Evolutionary conservation across 2,113 vertebrate genomes (phyloP).

Genomic region (Channa maculata): DNA sequence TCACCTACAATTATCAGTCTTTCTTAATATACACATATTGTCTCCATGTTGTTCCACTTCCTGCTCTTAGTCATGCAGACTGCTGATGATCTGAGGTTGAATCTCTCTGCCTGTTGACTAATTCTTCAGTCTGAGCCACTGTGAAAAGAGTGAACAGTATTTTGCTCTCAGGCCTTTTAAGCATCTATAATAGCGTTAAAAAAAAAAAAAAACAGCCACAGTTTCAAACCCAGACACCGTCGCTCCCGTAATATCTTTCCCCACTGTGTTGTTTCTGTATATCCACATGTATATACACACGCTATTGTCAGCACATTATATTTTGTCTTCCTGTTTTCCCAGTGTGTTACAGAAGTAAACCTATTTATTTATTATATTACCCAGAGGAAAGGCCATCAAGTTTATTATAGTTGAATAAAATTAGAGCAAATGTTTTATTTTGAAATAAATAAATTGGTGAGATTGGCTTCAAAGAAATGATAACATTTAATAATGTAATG

Average conservation of each 20-base stretch:
- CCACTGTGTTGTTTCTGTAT: background rate
- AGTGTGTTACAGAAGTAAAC: background rate
- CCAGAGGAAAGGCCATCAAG: background rate
- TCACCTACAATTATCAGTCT: slow-evolving; percentile 22
- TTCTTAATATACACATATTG: slow-evolving; percentile 12
- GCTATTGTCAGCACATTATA: background rate
- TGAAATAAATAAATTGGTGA: too few species aligned
- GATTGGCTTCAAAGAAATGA: too few species aligned
- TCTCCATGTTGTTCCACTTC: background rate
- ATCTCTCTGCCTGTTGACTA: slow-evolving; percentile 16
- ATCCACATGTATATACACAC: background rate
- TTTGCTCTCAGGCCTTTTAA: slow-evolving; percentile 9
- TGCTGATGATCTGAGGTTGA: slow-evolving; percentile 3
- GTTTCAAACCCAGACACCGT: background rate
- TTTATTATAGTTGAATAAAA: background rate
- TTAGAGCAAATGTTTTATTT: background rate
- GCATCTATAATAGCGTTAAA: background rate
- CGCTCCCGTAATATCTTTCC: background rate
- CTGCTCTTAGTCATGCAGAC: slow-evolving; percentile 2
- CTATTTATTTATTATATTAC: background rate
- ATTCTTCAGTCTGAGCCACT: slow-evolving; percentile 4
- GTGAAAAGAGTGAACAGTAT: slow-evolving; percentile 21
- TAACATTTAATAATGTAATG: too few species aligned
- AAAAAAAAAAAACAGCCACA: background rate
- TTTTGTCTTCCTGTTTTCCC: background rate